phyloP scores from a whole-genome alignment of 2,888 invertebrate genomes.

The Drosophila sordidapex region DNA sequence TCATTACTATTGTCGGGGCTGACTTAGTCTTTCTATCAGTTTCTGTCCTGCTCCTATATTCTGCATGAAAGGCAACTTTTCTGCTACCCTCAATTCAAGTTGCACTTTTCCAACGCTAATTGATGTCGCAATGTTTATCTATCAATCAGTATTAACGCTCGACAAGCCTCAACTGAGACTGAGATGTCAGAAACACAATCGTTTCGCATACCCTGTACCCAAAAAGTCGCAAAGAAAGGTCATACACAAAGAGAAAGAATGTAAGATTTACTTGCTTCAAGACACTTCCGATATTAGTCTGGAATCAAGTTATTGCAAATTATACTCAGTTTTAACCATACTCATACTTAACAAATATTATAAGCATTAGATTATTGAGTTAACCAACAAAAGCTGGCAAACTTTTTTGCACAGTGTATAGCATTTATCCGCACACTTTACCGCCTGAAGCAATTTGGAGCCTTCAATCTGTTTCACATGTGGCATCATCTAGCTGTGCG shows the following conservation, averaged over 20 bases:
- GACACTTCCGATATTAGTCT: not conserved
- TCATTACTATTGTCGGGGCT: slow-evolving; percentile 58
- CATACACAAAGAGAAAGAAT: not conserved
- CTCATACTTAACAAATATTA: too few species aligned
- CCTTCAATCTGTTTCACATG: slow-evolving; percentile 54
- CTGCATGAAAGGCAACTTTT: slow-evolving; percentile 34
- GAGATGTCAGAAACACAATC: slow-evolving; percentile 1
- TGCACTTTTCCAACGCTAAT: slow-evolving; percentile 26
- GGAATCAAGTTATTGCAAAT: not conserved
- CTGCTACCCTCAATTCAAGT: not conserved
- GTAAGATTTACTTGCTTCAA: not conserved
- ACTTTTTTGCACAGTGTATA: not conserved
- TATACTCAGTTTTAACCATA: not conserved
- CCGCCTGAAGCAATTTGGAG: not conserved
- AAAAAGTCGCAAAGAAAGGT: not conserved
- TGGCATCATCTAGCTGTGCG: slow-evolving; percentile 15
- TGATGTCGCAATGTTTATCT: slow-evolving; percentile 31
- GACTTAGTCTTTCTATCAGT: slow-evolving; percentile 15
- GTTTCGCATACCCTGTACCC: slow-evolving; percentile 1
- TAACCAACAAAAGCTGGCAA: not conserved
- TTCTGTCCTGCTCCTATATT: not conserved
- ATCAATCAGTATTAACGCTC: slow-evolving; percentile 40
- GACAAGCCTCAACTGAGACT: slow-evolving; percentile 2
- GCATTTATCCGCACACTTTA: not conserved
- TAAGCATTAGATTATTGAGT: too few species aligned